Evolutionary conservation across 2,113 vertebrate species (phyloP).

Genomic region (Lipotes vexillifer): DNA sequence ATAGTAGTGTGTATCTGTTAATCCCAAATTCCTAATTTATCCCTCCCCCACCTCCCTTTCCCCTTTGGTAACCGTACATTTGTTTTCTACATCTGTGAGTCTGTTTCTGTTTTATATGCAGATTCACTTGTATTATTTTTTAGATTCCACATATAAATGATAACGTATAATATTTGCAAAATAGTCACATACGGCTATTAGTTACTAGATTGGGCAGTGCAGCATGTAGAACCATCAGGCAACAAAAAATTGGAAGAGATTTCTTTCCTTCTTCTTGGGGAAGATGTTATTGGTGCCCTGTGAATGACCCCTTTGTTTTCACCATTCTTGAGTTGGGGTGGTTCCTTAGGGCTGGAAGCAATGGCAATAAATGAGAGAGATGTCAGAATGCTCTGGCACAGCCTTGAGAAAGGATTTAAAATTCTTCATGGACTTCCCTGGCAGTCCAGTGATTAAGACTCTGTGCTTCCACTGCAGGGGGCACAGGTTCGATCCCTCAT

Average conservation of each 20-base stretch:
- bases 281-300: not conserved
- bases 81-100: not conserved
- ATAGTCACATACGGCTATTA: not conserved
- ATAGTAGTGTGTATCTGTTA: too few relatives aligned
- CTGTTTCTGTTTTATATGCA: not conserved
- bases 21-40: not conserved
- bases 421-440: not conserved
- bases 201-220: not conserved
- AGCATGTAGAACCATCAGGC: not conserved
- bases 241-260: not conserved
- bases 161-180: not conserved
- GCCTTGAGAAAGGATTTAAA: not conserved
- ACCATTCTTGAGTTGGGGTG: not conserved
- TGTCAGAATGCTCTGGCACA: not conserved
- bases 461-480: not conserved
- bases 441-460: not conserved
- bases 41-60: not conserved
- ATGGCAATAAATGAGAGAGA: not conserved
- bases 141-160: not conserved
- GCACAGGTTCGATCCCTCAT: fast-evolving
- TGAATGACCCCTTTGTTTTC: not conserved
- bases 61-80: too few relatives aligned
- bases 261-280: not conserved
- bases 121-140: not conserved
- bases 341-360: not conserved